phyloP scores from a whole-genome alignment of 2,888 invertebrate genomes.

The Resseliella maxima region DNA sequence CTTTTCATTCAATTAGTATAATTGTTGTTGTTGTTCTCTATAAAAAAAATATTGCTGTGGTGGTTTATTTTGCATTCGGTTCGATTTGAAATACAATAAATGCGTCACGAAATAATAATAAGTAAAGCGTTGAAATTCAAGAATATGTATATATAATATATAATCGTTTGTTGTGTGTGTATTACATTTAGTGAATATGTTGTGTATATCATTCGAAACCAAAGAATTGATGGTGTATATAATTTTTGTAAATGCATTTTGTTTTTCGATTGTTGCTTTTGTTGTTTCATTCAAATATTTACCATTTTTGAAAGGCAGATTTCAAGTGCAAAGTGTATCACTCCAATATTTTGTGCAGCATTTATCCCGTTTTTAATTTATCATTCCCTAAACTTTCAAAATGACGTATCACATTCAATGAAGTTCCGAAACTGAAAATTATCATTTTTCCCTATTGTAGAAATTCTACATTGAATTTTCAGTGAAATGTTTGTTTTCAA shows the following conservation, averaged over 20 bases:
- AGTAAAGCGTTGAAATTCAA: constrained; percentile 4
- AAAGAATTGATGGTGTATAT: not conserved
- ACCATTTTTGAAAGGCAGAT: not conserved
- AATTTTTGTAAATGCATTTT: constrained; percentile 18
- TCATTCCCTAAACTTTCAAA: too few species aligned
- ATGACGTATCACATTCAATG: too few species aligned
- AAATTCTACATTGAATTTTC: not conserved
- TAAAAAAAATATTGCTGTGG: not conserved
- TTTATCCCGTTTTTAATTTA: not conserved
- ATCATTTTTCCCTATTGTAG: too few species aligned
- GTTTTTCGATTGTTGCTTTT: not conserved
- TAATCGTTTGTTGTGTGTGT: not conserved
- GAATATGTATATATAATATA: too few species aligned
- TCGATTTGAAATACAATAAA: constrained; percentile 13
- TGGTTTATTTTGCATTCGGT: not conserved
- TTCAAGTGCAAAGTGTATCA: not conserved
- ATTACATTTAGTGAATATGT: constrained; percentile 28
- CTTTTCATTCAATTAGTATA: not conserved
- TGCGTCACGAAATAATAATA: constrained; percentile 7
- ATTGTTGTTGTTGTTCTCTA: not conserved
- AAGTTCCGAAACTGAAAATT: too few species aligned
- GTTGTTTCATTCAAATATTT: not conserved
- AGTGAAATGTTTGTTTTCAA: too few species aligned
- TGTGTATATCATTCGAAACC: constrained; percentile 12
- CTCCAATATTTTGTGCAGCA: constrained; percentile 20